Evolutionary conservation across 2,113 vertebrate genomes (phyloP).

Genomic region (Gracilinanus agilis): DNA sequence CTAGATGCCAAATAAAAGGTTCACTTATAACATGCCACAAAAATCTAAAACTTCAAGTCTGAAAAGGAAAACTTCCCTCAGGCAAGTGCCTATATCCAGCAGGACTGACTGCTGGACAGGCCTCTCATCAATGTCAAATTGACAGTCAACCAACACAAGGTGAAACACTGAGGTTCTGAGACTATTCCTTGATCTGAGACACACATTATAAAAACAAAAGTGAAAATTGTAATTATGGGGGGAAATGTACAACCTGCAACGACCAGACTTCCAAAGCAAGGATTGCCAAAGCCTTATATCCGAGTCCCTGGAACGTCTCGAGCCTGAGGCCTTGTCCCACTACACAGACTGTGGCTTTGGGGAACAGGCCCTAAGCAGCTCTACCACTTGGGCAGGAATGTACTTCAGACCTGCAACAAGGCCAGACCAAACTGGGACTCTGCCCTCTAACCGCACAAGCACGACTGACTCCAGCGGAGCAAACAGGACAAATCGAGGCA

Average conservation of each 20-base stretch:
- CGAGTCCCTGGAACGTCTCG: slow-evolving; percentile 56
- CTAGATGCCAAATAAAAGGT: too few species aligned
- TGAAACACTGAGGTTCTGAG: not conserved
- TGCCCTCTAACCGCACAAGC: slow-evolving; percentile 77
- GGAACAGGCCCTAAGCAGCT: slow-evolving; percentile 73
- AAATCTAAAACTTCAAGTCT: slow-evolving; percentile 10
- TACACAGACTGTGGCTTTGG: slow-evolving; percentile 69
- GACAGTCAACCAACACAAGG: not conserved
- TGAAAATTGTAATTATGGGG: slow-evolving; percentile 53
- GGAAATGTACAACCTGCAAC: not conserved
- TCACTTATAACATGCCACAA: not conserved
- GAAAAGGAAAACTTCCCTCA: not conserved
- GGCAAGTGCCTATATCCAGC: not conserved
- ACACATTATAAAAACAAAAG: not conserved
- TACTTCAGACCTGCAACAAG: slow-evolving; percentile 72
- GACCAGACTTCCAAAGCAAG: not conserved
- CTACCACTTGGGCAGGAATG: slow-evolving; percentile 71
- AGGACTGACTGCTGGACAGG: not conserved
- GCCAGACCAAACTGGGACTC: slow-evolving; percentile 75
- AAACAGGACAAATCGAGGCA: slow-evolving; percentile 61
- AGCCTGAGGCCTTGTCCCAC: slow-evolving; percentile 64
- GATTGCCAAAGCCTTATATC: not conserved
- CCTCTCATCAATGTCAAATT: too few species aligned
- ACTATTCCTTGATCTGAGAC: not conserved
- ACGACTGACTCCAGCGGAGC: slow-evolving; percentile 56